Conservation (phyloP, 2,888 invertebrate genomes). For the Drosophila engyochracea region DNA sequence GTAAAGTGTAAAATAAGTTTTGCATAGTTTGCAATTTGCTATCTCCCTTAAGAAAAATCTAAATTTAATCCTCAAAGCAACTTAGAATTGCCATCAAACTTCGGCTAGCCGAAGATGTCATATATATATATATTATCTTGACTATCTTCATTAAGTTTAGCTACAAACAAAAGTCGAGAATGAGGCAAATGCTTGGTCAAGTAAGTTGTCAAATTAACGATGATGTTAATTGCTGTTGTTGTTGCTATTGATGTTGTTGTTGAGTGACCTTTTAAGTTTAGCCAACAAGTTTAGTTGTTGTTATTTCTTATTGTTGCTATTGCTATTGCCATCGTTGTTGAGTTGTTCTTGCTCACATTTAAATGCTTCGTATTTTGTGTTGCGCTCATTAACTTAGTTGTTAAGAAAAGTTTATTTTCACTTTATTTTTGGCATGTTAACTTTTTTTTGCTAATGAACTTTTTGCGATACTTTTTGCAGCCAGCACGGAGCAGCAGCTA, state of each 20-base stretch:
- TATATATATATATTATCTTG: slow-evolving; percentile 5
- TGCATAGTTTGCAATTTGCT: not conserved
- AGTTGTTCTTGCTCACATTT: slow-evolving; percentile 15
- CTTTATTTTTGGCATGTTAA: slow-evolving; percentile 42
- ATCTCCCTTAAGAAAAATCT: not conserved
- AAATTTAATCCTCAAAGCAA: not conserved
- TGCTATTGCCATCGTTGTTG: slow-evolving; percentile 4
- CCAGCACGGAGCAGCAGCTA: slow-evolving; percentile 27
- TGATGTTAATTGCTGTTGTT: slow-evolving; percentile 20
- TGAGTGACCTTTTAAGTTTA: slow-evolving; percentile 55
- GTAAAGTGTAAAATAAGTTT: not conserved
- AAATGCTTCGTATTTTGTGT: slow-evolving; percentile 32
- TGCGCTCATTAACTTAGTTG: slow-evolving; percentile 47
- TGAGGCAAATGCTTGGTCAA: slow-evolving; percentile 17
- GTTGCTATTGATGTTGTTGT: slow-evolving; percentile 38
- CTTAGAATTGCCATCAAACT: slow-evolving; percentile 35
- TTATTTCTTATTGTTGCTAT: slow-evolving; percentile 12
- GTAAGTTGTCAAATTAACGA: slow-evolving; percentile 44
- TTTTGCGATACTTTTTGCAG: slow-evolving; percentile 30
- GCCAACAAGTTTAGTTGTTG: slow-evolving; percentile 27
- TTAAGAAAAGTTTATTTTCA: slow-evolving; percentile 24
- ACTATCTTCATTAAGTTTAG: slow-evolving; percentile 13
- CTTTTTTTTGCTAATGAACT: slow-evolving; percentile 23
- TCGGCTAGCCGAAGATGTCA: slow-evolving; percentile 36
- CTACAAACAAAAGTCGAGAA: slow-evolving; percentile 8